These are phyloP conservation scores for Urocitellus parryii DNA, from an alignment of 2,113 vertebrate genomes.

Conservation along the genomic window DNA sequence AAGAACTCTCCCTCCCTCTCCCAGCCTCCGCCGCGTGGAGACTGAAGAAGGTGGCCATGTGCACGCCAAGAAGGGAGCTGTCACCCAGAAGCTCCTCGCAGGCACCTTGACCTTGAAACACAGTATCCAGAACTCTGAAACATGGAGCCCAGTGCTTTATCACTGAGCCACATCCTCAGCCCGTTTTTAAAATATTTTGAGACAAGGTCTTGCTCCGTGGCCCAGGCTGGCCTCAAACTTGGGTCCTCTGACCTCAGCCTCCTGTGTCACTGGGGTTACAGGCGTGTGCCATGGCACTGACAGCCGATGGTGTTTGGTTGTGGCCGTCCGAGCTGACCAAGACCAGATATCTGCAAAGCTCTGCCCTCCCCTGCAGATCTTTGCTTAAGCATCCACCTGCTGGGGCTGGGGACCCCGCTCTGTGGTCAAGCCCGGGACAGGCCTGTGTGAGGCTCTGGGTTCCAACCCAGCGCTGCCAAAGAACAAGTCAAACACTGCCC, in stretches of 20 bases:
- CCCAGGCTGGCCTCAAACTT: no score
- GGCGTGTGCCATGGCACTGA: no score
- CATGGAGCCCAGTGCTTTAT: no score
- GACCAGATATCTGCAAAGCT: not conserved
- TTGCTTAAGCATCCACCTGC: not conserved
- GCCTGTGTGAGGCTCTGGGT: not conserved
- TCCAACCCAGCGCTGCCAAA: not conserved
- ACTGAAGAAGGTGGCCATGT: accelerated
- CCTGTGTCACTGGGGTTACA: no score
- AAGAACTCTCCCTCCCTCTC: not conserved
- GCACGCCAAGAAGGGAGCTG: not conserved
- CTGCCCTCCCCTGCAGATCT: accelerated
- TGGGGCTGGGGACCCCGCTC: not conserved
- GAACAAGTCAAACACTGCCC: not conserved
- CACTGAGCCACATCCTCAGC: no score
- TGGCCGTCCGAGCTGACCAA: not conserved
- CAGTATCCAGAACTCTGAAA: not conserved
- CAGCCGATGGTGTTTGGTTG: not conserved
- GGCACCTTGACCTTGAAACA: not conserved
- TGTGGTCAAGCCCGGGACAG: not conserved
- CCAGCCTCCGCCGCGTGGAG: not conserved
- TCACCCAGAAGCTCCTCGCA: not conserved
- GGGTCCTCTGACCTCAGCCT: no score
- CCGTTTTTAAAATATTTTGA: no score
- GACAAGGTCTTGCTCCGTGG: no score